Conservation (phyloP, 2,797 vertebrate genomes). For the Kryptopterus vitreolus region DNA sequence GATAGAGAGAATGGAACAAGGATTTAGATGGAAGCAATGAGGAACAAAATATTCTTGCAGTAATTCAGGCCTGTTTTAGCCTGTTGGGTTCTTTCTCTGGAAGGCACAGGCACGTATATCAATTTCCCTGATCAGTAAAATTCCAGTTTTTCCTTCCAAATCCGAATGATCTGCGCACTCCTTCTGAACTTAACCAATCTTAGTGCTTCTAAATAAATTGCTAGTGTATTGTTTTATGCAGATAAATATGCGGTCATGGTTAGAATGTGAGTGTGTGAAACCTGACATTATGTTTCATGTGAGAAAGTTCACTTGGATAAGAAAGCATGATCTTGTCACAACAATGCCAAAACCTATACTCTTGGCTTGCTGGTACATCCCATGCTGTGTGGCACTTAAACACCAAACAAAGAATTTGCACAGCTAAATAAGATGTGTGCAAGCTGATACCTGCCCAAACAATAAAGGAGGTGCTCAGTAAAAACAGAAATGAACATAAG, state of each 20-base stretch:
- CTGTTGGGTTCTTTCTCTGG: conserved; percentile 59
- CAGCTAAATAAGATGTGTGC: conserved; percentile 38
- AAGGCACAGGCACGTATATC: not conserved
- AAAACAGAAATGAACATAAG: not conserved
- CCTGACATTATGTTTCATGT: conserved; percentile 51
- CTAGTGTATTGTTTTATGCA: conserved; percentile 26
- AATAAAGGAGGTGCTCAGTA: not conserved
- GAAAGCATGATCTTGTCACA: conserved; percentile 77
- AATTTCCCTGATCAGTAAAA: not conserved
- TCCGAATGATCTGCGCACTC: not conserved
- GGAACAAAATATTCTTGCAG: conserved; percentile 59
- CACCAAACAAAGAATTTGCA: conserved; percentile 20
- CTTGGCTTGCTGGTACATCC: conserved; percentile 45
- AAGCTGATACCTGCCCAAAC: not conserved
- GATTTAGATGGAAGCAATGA: conserved; percentile 6
- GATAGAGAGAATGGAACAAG: not conserved
- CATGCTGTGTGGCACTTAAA: conserved; percentile 4
- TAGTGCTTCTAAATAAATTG: not conserved
- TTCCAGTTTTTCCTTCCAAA: not conserved
- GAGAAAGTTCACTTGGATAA: conserved; percentile 54
- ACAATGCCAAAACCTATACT: conserved; percentile 80
- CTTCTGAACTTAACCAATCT: not conserved
- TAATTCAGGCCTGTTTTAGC: conserved; percentile 75
- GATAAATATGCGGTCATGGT: conserved; percentile 28
- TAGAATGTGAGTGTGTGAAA: conserved; percentile 28